Base-by-base conservation (phyloP, 2,888 invertebrate genomes). In the Drosophila nigritarsus region DNA sequence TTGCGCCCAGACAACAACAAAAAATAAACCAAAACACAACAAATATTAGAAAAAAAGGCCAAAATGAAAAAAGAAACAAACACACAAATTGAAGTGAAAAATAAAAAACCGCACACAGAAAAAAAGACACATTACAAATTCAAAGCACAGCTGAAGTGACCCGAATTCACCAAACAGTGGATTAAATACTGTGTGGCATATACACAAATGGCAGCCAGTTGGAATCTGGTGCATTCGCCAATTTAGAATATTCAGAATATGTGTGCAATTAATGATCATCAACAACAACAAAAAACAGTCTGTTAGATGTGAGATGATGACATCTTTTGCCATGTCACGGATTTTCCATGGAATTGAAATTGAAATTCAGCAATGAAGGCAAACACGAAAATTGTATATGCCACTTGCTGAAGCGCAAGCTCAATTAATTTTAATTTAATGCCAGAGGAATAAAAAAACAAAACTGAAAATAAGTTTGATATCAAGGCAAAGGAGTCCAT, bases 371-470 rank as follows among this genome's bases (percentile, higher is more conserved):
- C 40, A 61, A 30, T 67, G 65, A 75, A 71, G 80, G 75, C 85
- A 55, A 87, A 53, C 77, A 66, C 51, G 55, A 74, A 74, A 89
- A 87, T 86, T 82, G 24, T 89, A 78, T 86, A 76, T 80, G 74
- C 40, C 73, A 64, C 55, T 66, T 65, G 60, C 63, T 63, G 60
- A 45, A 45, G 24, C 45, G 11, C 27, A 78, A 78, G 73, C 80
- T 74, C 88, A 87, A 87, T 87, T 87, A 79, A 87, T 81, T 89
- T 88, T 79, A 89, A 87, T 87, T 89, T 76, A 83, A 74, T 70
- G 82, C 70, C 68, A 58, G 72, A 72, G 24, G 42, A 50, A 48
- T 30, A 66, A 51, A 62, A 49, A 61, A 36, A 55, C 11, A 53
- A 60, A 53, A 60, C 45, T 15, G 15, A 24, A 24, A 40, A 50